These are phyloP conservation scores for Leptopterna dolabrata DNA, from an alignment of 2,888 invertebrate genomes.

Conservation along the genomic window DNA sequence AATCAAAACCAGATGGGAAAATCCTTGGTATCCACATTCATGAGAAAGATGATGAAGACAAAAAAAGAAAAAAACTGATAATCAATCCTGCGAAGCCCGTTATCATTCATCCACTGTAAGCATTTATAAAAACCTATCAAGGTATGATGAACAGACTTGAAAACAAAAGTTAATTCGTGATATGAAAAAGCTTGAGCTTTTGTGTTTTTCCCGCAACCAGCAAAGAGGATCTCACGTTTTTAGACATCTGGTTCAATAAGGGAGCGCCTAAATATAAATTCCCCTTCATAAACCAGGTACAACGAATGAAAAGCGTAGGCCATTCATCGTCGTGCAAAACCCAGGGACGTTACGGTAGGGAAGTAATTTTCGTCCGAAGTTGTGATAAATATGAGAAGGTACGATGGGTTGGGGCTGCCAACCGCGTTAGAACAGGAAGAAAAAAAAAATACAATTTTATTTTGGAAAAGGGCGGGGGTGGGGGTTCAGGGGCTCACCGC, in stretches of 20 bases:
- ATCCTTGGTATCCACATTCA: no score
- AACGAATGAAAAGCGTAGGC: conserved; percentile 28
- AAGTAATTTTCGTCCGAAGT: conserved; percentile 34
- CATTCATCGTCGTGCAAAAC: conserved; percentile 6
- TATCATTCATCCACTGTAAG: no score
- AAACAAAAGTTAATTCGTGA: not conserved
- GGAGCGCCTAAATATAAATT: conserved; percentile 37
- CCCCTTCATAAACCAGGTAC: conserved; percentile 27
- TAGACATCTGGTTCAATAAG: conserved; percentile 27
- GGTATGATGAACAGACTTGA: not conserved
- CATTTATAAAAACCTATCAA: not conserved
- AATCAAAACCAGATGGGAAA: no score
- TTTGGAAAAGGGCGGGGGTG: not conserved
- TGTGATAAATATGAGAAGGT: conserved; percentile 16
- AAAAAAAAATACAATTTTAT: conserved; percentile 25
- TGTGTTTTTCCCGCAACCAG: not conserved
- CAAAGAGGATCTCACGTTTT: not conserved
- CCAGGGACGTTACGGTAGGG: not conserved
- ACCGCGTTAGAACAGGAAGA: not conserved
- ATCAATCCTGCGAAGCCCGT: no score
- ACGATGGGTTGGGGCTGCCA: not conserved
- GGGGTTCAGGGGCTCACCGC: not conserved
- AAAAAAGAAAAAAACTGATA: no score
- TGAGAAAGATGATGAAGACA: no score
- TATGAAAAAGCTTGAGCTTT: not conserved